phyloP scores from a whole-genome alignment of 2,113 vertebrate genomes.

The Miniopterus natalensis region DNA sequence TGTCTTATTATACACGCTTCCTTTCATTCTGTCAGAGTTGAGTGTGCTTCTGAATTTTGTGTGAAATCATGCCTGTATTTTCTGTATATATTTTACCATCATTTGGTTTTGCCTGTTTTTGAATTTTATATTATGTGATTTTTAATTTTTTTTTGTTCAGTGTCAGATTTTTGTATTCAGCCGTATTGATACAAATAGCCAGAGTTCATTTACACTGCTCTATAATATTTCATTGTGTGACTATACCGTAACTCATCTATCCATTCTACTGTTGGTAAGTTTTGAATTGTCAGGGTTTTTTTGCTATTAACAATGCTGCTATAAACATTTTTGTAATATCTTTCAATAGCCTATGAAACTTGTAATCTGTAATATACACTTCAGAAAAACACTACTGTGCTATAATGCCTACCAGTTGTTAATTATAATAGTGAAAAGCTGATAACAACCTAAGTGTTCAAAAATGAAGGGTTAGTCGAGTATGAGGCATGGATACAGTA shows the following conservation, averaged over 20 bases:
- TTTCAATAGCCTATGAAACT: conserved; percentile 35
- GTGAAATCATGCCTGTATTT: conserved; percentile 22
- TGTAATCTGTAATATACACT: not conserved
- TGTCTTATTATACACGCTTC: not conserved
- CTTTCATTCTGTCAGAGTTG: not conserved
- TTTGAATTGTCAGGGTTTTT: not conserved
- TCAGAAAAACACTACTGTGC: conserved; percentile 8
- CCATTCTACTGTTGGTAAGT: not conserved
- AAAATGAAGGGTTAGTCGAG: conserved; percentile 19
- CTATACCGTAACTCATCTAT: not conserved
- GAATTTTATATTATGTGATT: not conserved
- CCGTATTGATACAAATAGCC: not conserved
- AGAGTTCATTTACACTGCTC: not conserved
- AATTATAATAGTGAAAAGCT: conserved; percentile 23
- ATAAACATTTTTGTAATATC: conserved; percentile 33
- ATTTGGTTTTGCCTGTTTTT: not conserved
- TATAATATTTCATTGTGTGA: not conserved
- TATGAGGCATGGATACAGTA: not conserved
- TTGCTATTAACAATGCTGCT: not conserved
- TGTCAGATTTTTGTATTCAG: conserved; percentile 23
- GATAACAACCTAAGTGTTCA: not conserved
- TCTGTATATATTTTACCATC: not conserved
- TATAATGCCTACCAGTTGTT: not conserved
- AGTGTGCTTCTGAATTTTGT: not conserved
- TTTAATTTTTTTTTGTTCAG: not conserved